Evolutionary conservation across 2,797 vertebrate genomes (phyloP).

Genomic region (Liasis olivaceus): DNA sequence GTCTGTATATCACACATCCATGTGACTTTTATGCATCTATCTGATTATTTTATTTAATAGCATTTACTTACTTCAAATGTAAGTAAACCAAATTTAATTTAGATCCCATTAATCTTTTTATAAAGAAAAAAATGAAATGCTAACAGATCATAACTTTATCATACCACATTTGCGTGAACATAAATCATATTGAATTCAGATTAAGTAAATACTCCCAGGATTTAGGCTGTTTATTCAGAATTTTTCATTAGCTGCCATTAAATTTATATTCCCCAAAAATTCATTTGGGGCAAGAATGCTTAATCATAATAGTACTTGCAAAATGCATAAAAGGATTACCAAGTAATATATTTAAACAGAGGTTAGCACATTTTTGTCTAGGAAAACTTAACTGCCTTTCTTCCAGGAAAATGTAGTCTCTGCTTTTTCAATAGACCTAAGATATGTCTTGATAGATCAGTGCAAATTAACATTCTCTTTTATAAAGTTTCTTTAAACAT

Average conservation of each 20-base stretch:
- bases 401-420: background rate
- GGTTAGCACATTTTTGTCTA: background rate
- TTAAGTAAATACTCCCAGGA: background rate
- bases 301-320: background rate
- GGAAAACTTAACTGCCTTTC: background rate
- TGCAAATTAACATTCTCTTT: background rate
- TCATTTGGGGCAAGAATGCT: background rate
- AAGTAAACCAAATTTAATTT: slow-evolving; percentile 2
- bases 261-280: background rate
- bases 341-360: background rate
- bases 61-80: background rate
- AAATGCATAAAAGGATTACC: background rate
- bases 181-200: background rate
- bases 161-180: background rate
- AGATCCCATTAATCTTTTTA: background rate
- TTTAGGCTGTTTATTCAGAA: background rate
- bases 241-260: background rate
- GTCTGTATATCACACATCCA: background rate
- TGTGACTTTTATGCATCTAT: background rate
- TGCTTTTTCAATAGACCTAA: background rate
- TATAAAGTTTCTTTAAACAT: background rate
- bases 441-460: background rate
- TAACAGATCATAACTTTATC: background rate
- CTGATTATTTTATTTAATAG: background rate
- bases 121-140: background rate